Conservation (phyloP, 2,797 vertebrate species). For the Ciconia nigra region DNA sequence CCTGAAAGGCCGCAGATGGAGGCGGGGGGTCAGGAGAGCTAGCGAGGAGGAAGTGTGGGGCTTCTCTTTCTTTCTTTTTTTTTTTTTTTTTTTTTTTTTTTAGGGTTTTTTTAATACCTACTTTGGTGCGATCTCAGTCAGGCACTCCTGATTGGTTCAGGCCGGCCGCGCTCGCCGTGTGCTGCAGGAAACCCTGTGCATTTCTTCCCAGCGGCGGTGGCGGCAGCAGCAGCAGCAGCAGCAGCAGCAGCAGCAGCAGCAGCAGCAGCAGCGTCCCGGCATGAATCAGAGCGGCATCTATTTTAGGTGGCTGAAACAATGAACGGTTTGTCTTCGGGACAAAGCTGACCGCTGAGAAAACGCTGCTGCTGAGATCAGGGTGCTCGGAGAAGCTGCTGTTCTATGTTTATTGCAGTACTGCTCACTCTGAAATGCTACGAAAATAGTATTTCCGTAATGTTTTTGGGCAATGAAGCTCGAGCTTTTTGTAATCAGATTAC, state of each 20-base stretch:
- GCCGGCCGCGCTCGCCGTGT: neutral
- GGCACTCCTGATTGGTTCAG: conserved; percentile 25
- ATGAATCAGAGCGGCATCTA: neutral
- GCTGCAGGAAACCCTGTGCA: neutral
- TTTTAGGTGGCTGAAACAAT: neutral
- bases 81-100: neutral
- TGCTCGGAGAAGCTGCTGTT: neutral
- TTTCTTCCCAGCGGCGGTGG: neutral
- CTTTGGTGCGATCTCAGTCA: conserved; percentile 56
- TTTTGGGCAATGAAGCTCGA: neutral
- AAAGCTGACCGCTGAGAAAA: neutral
- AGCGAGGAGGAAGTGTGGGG: neutral
- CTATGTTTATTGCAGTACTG: neutral
- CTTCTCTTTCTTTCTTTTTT: neutral
- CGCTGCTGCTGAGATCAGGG: neutral
- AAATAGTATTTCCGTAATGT: neutral
- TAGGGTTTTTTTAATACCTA: conserved; percentile 42
- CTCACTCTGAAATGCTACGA: neutral
- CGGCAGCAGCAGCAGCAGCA: no score
- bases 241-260: rapidly evolving
- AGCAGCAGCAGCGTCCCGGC: no score
- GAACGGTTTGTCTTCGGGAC: neutral
- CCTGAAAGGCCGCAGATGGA: neutral
- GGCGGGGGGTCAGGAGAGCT: neutral
- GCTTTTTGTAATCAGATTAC: neutral